Base-by-base conservation (phyloP, 2,113 vertebrate genomes). In the Hirundichthys speculiger region DNA sequence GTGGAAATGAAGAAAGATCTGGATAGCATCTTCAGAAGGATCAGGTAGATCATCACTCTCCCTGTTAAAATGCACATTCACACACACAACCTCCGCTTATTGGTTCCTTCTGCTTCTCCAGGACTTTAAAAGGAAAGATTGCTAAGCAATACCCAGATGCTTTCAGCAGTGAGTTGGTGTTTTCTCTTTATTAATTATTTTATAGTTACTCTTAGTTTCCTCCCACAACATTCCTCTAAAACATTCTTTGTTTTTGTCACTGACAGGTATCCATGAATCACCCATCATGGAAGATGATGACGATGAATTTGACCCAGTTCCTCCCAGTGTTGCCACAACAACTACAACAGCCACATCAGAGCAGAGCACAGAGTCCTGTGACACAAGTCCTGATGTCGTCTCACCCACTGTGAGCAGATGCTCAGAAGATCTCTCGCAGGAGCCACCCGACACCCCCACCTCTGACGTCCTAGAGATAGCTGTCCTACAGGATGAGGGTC, bases 1-100 rank as follows among this genome's bases (percentile, higher is more conserved):
- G 93, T 96, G 58, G 98, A 99, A 67, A 97, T 99, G 96, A 98
- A 98, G 81, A 95, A 96, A 75, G 98, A 99, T 51, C 89, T 99
- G 72, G 98, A 99, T 84, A 95, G 95, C 69, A 93, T 99, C 73
- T 99, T 99, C 84, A 92, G 98, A 16, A 93, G 97, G 80, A 98
- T 99, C 88, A 93, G 96, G 96, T 95, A 49, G 60, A 53, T 30
- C 9, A 12, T 10, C 20, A 1, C 24, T 9, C 34, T 16, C 21
- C 0, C 7, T 3, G 3, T 41, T 12, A 21, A 50, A 27, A 55
- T 3, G 46, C 6, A 49, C 8, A 49, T 3, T 12, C 5, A 25
- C 13, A 20, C n/a, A 24, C 45, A 30, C 20, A 66, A 13, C 4
- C 2, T 69, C 45, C 73, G 3, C 41, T 25, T 7, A 40, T 19